phyloP scores from a whole-genome alignment of 1,140 invertebrate genomes.

The Zaprionus vittiger region DNA sequence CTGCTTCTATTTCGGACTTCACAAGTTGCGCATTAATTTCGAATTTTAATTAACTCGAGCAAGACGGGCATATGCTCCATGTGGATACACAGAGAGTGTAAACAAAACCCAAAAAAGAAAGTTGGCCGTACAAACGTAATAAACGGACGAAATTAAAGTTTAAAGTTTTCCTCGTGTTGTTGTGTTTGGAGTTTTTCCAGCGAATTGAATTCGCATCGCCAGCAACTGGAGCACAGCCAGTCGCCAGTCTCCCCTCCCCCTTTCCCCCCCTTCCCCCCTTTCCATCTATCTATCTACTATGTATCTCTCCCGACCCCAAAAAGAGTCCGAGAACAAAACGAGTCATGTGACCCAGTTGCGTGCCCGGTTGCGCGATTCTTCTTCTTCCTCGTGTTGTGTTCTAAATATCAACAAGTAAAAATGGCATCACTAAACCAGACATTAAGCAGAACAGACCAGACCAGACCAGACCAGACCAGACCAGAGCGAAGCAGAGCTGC shows the following conservation, averaged over 20 bases:
- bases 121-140: constrained; percentile 45
- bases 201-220: constrained; percentile 49
- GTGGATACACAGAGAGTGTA: constrained; percentile 12
- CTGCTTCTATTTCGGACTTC: constrained; percentile 11
- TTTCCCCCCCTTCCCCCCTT: not conserved
- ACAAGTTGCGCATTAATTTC: constrained; percentile 62
- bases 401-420: constrained; percentile 26
- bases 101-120: constrained; percentile 65
- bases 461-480: not conserved
- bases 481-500: not conserved
- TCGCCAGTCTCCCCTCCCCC: constrained; percentile 3
- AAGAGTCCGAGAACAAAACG: constrained; percentile 21
- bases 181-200: constrained; percentile 31
- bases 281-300: not conserved
- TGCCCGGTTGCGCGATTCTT: constrained; percentile 31
- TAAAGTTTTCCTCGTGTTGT: constrained; percentile 42
- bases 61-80: constrained; percentile 22
- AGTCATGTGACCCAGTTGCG: constrained; percentile 66
- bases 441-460: not conserved
- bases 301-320: constrained; percentile 12
- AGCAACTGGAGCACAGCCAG: constrained; percentile 48
- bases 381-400: constrained; percentile 8
- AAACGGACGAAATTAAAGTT: constrained; percentile 57
- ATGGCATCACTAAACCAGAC: not conserved
- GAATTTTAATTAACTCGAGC: constrained; percentile 74